Evolutionary conservation across 2,113 vertebrate genomes (phyloP), one percentile per base, ranked within the genome.

Genomic region (Oceanodroma tethys): DNA sequence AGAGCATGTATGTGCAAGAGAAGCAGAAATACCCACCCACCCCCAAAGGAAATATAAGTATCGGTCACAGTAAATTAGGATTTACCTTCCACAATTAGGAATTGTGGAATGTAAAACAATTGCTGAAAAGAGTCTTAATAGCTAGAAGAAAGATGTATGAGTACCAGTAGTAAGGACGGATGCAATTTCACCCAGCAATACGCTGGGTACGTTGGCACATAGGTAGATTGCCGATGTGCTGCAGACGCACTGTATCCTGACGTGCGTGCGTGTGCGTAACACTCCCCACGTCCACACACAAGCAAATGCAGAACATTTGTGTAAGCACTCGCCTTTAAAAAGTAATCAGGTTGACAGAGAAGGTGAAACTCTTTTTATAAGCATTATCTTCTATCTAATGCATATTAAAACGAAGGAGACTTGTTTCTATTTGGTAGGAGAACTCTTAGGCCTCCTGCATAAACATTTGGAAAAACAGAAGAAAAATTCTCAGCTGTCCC

Each of bases 31-130:
- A 42, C n/a, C 75, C 74, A 63, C 83, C 92, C 74, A 45, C 58
- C 87, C 71, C 66, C 48, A 29, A 65, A 59, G 55, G 85, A 90
- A 63, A 53, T 21, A 53, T 2, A 74, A 83, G 65, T 56, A 53
- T 81, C 92, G 78, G 87, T 78, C 89, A 58, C 72, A 62, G 66
- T 81, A 83, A 83, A 70, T 89, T 66, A 84, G 90, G 78, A 90
- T 92, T 81, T 90, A 36, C 22, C 12, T 86, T 92, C 89, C 52
- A 47, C 81, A 60, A 4, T 67, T 60, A 32, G 43, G 3, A 86
- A 68, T n/a, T 19, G 18, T 62, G 73, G 36, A 56, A 50, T n/a
- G 74, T 27, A 92, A 81, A 85, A 68, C n/a, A n/a, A 40, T 73
- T 83, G 50, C 80, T 58, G 14, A 7, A 9, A 48, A 59, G 86